Evolutionary conservation across 2,888 invertebrate species (phyloP).

Genomic region (Limnephilus lunatus): DNA sequence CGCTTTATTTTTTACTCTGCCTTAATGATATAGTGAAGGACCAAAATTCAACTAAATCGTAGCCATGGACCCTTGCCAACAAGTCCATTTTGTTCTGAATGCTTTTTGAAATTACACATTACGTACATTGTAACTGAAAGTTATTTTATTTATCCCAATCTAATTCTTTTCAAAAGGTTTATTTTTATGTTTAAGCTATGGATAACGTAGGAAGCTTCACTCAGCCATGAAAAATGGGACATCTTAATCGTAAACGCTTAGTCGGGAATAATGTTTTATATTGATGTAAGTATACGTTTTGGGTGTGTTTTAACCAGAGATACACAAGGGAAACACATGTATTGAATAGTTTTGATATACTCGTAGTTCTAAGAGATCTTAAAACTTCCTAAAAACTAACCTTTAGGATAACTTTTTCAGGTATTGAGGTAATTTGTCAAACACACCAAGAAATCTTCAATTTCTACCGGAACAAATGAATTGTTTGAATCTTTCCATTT

Average conservation of each 20-base stretch:
- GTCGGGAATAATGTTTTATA: not conserved
- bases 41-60: not conserved
- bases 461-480: not conserved
- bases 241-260: not conserved
- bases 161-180: not conserved
- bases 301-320: not conserved
- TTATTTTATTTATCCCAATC: slow-evolving; percentile 29
- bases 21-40: not conserved
- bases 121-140: not conserved
- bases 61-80: slow-evolving; percentile 9
- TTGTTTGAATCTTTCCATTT: not conserved
- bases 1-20: not conserved
- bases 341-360: not conserved
- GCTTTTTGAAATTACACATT: not conserved
- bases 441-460: not conserved
- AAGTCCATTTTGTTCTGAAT: not conserved
- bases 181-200: not conserved
- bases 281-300: not conserved
- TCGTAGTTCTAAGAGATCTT: not conserved
- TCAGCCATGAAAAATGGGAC: not conserved
- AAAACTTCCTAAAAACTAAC: not conserved
- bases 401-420: not conserved
- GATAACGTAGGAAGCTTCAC: not conserved
- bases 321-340: not conserved
- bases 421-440: not conserved